Evolutionary conservation across 2,113 vertebrate species (phyloP).

Genomic region (Vidua chalybeata): DNA sequence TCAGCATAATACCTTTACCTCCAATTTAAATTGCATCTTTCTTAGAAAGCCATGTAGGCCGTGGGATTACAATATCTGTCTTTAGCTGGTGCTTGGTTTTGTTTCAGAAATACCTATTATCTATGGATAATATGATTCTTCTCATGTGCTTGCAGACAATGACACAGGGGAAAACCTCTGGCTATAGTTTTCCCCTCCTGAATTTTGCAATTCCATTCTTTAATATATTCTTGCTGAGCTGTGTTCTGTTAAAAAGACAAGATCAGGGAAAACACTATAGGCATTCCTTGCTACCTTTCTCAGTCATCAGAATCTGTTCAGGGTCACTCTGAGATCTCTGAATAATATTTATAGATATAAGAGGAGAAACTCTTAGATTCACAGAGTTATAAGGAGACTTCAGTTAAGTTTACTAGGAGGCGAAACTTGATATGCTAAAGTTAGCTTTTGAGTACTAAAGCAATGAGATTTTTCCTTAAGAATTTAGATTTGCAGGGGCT

Average conservation of each 20-base stretch:
- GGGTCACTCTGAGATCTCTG: not conserved
- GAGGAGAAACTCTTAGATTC: not conserved
- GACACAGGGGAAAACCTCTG: not conserved
- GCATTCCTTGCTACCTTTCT: not conserved
- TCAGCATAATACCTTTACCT: not conserved
- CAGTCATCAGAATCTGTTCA: not conserved
- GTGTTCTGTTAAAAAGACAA: not conserved
- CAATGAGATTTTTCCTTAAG: not conserved
- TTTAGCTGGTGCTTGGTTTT: not conserved
- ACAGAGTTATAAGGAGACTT: not conserved
- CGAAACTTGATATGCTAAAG: not conserved
- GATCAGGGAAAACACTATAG: not conserved
- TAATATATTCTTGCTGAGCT: not conserved
- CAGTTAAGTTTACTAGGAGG: not conserved
- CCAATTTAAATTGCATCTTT: not conserved
- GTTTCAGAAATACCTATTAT: not conserved
- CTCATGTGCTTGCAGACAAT: not conserved
- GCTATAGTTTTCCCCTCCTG: not conserved
- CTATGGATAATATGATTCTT: not conserved
- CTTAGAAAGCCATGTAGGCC: not conserved
- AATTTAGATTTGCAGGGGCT: not conserved
- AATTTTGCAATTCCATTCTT: not conserved
- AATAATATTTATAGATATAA: not conserved
- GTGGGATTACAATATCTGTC: not conserved
- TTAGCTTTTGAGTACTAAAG: not conserved